Conservation (phyloP, 1,140 invertebrate species). For the Lucilia sericata region DNA sequence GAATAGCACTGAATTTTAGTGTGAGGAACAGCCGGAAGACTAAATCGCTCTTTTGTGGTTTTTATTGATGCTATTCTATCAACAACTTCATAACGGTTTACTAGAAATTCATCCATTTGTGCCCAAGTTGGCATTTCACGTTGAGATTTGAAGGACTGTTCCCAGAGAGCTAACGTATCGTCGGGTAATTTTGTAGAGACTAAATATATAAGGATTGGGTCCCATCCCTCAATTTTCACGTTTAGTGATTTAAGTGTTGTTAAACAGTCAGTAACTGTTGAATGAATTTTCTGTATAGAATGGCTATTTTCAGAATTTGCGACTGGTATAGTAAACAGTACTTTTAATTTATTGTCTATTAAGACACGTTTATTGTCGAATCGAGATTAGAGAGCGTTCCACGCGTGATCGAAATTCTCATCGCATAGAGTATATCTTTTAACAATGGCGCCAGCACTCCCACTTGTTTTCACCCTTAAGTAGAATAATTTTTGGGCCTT, state of each 20-base stretch:
- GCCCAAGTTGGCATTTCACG: background rate
- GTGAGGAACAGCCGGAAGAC: background rate
- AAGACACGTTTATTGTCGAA: background rate
- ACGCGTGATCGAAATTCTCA: background rate
- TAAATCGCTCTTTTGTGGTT: background rate
- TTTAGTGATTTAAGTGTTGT: background rate
- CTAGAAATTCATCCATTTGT: slow-evolving; percentile 30
- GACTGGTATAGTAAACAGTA: background rate
- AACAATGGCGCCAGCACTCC: background rate
- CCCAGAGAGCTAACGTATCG: background rate
- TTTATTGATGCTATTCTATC: background rate
- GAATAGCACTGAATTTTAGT: background rate
- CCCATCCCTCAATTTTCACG: background rate
- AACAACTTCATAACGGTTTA: background rate
- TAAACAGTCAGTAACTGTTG: background rate
- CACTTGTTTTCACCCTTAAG: background rate
- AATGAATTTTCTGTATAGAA: background rate
- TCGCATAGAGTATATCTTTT: background rate
- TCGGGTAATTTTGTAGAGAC: slow-evolving; percentile 31
- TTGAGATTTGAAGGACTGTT: background rate
- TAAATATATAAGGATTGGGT: slow-evolving; percentile 33
- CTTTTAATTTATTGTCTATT: background rate
- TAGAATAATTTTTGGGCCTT: background rate
- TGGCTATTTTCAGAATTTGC: background rate
- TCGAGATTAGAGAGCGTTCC: background rate